Base-by-base conservation (phyloP, 2,888 invertebrate genomes). In the Luperina testacea region DNA sequence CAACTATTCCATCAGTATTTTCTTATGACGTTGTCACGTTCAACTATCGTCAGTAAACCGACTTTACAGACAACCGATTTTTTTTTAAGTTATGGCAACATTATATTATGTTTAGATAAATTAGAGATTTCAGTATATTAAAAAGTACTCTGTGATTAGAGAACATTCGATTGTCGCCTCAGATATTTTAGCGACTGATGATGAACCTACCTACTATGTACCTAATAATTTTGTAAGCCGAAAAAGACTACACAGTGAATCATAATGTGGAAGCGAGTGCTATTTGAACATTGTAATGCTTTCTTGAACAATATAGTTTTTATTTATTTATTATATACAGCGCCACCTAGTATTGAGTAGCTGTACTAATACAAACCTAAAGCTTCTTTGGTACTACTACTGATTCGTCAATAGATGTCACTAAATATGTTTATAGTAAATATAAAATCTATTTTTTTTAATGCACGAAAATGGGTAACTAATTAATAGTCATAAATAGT, bases 341-440 rank as follows among this genome's bases (percentile, higher is more conserved):
- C 75, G 88, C 77, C 83, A 88, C 72, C 86, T 86, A 73, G 73
- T 69, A 45, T 42, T 51, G 48, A 77, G 27, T 82, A 82, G 75
- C 9, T 0, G 0, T 3, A 32, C n/a, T 5, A 42, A 11, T 9
- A 20, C 15, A 48, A 59, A 5, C 8, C 5, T 76, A 0, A 11
- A 0, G 5, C 0, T 38, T 6, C 0, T 7, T 1, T 17, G 3
- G 0, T 32, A 45, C 5, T 72, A 1, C 17, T 32, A 0, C 13
- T 53, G 27, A 0, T 57, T 9, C 0, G 7, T 53, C 4, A 57
- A 70, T 53, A 89, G 89, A 83, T 77, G 83, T 51, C 83, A 20
- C 79, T 77, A 27, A 32, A 72, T 13, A 7, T 27, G 11, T 38
- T 57, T 17, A 5, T 0, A 45, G 0, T 2, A 17, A 17, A 27